phyloP scores from a whole-genome alignment of 1,140 invertebrate genomes.

The Drosophila insularis region DNA sequence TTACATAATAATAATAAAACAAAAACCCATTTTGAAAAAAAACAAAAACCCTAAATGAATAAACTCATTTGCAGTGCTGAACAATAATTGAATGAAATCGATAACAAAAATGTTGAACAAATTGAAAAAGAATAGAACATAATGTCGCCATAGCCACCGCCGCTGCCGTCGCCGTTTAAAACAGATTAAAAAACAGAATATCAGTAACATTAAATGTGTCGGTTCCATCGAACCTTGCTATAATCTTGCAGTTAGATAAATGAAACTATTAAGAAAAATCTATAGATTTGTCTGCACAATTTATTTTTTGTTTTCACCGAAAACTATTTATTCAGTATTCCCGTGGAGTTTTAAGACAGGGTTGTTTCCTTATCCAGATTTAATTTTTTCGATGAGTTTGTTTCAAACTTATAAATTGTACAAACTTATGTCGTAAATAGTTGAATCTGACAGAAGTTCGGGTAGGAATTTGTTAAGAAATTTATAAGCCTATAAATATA shows the following conservation, averaged over 20 bases:
- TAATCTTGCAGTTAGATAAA: not conserved
- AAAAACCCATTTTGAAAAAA: conserved; percentile 59
- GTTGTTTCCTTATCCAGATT: no score
- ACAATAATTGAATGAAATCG: conserved; percentile 69
- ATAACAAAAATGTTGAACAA: conserved; percentile 23
- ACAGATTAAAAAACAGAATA: not conserved
- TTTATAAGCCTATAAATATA: no score
- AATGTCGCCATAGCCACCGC: conserved; percentile 13
- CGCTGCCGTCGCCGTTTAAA: conserved; percentile 12
- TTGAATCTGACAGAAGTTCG: no score
- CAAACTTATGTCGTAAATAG: no score
- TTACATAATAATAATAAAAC: conserved; percentile 60
- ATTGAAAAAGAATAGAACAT: not conserved
- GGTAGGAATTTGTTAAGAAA: no score
- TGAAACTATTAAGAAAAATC: no score
- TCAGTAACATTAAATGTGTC: not conserved
- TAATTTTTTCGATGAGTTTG: no score
- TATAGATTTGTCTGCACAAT: no score
- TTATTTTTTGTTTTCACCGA: no score
- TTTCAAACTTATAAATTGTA: no score
- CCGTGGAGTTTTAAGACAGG: no score
- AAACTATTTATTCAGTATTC: no score
- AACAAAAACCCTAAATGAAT: not conserved
- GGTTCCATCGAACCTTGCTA: not conserved
- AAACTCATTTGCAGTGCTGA: conserved; percentile 75